Conservation (phyloP, 2,113 vertebrate species). For the Larimichthys polyactis region DNA sequence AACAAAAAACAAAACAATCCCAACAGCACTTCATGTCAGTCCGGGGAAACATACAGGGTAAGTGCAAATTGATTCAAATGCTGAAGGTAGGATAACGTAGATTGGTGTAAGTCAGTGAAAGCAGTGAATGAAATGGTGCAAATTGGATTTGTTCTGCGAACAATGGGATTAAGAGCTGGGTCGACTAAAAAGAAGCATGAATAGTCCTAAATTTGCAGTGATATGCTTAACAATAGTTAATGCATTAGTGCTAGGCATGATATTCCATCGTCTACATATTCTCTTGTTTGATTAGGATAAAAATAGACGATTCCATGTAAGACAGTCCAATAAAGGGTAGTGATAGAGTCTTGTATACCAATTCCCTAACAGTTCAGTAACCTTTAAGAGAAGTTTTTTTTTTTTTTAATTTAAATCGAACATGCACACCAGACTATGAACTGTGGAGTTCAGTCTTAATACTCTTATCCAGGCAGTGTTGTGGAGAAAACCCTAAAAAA, state of each 20-base stretch:
- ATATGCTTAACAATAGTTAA: constrained; percentile 32
- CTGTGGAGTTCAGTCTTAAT: background rate
- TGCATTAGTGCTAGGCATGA: background rate
- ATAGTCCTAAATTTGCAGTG: constrained; percentile 14
- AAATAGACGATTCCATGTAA: constrained; percentile 9
- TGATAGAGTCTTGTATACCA: too few relatives aligned
- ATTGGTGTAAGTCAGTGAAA: constrained; percentile 48
- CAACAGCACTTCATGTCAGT: background rate
- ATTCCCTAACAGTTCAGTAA: constrained; percentile 12
- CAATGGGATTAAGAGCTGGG: constrained; percentile 34
- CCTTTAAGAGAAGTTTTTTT: background rate
- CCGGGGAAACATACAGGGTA: background rate
- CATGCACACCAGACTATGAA: background rate
- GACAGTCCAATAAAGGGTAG: background rate
- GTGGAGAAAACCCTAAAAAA: too few relatives aligned
- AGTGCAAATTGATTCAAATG: constrained; percentile 37
- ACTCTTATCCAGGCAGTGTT: background rate
- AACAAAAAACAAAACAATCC: background rate
- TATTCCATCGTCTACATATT: constrained; percentile 23
- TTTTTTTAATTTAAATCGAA: background rate
- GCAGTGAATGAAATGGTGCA: constrained; percentile 49
- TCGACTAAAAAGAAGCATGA: constrained; percentile 26
- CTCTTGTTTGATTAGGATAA: background rate
- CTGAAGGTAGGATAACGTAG: constrained; percentile 27
- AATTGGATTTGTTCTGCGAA: constrained; percentile 48